Conservation (phyloP, 2,888 invertebrate genomes). For the Linyphia triangularis region DNA sequence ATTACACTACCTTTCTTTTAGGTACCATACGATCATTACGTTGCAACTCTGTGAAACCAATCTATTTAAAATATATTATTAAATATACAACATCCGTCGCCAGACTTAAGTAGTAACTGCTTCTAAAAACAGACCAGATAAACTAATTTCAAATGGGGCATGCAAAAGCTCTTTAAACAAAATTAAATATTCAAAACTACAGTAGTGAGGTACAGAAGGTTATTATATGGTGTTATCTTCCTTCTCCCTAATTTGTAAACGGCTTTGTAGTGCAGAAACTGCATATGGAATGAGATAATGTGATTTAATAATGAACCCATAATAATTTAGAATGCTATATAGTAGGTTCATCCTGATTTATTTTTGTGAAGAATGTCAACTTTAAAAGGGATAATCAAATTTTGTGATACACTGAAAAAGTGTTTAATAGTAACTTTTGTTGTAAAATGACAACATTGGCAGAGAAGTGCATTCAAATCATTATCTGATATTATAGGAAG, state of each 20-base stretch:
- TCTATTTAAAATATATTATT: background rate
- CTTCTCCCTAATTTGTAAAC: background rate
- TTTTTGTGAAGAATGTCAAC: too few relatives aligned
- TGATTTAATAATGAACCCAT: background rate
- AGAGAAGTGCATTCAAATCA: too few relatives aligned
- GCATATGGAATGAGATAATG: background rate
- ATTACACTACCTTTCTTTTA: too few relatives aligned
- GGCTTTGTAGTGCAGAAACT: background rate
- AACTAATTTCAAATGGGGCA: constrained; percentile 41
- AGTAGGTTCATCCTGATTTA: too few relatives aligned
- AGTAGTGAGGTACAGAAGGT: background rate
- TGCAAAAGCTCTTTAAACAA: constrained; percentile 17
- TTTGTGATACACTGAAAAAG: too few relatives aligned
- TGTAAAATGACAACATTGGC: too few relatives aligned
- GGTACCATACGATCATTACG: background rate
- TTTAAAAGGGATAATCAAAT: too few relatives aligned
- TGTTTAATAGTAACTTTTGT: too few relatives aligned
- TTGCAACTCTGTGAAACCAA: background rate
- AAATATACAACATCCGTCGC: constrained; percentile 10
- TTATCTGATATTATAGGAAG: too few relatives aligned
- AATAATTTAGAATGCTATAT: background rate
- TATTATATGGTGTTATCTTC: background rate
- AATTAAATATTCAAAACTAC: constrained; percentile 55
- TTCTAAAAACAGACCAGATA: background rate
- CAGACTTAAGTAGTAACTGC: constrained; percentile 12